Conservation (phyloP, 2,113 vertebrate genomes). For the Calyptommatus sinebrachiatus region DNA sequence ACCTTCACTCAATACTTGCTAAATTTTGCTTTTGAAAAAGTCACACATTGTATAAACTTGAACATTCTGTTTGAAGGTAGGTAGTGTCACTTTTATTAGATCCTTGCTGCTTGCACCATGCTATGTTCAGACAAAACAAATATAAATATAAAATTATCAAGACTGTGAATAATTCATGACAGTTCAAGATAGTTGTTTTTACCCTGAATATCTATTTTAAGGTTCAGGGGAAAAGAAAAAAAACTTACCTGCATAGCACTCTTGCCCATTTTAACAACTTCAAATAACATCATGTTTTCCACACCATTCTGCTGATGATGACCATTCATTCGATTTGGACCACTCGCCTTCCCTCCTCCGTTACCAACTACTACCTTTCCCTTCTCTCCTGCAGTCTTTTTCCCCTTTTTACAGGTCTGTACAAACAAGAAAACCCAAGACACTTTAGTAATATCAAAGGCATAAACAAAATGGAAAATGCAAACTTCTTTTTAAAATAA, state of each 20-base stretch:
- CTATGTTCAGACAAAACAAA: not conserved
- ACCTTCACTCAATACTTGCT: not conserved
- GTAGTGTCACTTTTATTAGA: not conserved
- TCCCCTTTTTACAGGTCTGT: constrained; percentile 91
- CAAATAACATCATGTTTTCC: constrained; percentile 98
- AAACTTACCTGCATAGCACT: constrained; percentile 96
- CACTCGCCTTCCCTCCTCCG: constrained; percentile 80
- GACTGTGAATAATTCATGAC: not conserved
- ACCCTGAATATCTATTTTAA: not conserved
- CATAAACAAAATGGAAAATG: not conserved
- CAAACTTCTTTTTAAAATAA: not conserved
- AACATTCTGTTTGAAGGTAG: not conserved
- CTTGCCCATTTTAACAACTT: constrained; percentile 96
- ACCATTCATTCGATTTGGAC: constrained; percentile 92
- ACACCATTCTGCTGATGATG: constrained; percentile 99
- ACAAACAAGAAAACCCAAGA: constrained; percentile 32
- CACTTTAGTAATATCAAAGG: not conserved
- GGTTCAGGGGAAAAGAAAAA: not conserved
- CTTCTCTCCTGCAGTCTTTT: constrained; percentile 89
- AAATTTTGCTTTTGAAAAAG: not conserved
- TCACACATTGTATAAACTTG: not conserved
- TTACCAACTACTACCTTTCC: constrained; percentile 79
- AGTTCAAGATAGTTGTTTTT: not conserved
- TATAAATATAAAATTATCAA: not conserved
- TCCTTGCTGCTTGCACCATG: too few species aligned